Percentiles rank a stretch among this genome's conserved stretches.
These are phyloP conservation scores for Sipha flava DNA, from an alignment of 1,140 invertebrate species.

Conservation along the genomic window DNA sequence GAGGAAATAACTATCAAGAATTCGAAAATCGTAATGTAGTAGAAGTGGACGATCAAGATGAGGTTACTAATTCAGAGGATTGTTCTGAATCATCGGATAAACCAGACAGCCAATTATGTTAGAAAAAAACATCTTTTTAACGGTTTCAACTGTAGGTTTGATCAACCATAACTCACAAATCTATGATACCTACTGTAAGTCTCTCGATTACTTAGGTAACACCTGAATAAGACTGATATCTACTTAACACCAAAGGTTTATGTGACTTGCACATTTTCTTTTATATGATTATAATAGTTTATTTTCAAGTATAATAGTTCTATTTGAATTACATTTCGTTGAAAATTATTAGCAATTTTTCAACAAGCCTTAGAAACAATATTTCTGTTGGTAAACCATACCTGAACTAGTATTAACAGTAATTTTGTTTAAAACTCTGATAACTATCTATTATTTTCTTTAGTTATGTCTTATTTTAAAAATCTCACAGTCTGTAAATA, in stretches of 20 bases:
- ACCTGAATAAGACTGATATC: background rate
- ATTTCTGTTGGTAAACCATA: too few species aligned
- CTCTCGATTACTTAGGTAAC: background rate
- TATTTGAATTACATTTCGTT: too few species aligned
- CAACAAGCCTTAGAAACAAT: too few species aligned
- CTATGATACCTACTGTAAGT: background rate
- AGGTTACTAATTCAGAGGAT: background rate
- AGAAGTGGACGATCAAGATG: background rate
- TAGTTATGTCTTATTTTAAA: too few species aligned
- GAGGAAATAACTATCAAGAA: background rate
- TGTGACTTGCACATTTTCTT: background rate
- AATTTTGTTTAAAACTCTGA: too few species aligned
- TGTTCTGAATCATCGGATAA: background rate
- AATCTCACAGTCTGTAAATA: too few species aligned
- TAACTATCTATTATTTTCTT: too few species aligned
- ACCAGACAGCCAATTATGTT: background rate
- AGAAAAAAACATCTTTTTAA: background rate
- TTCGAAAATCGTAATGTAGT: background rate
- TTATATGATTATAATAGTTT: background rate
- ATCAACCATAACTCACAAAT: background rate
- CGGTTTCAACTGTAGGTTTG: background rate
- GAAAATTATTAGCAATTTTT: too few species aligned
- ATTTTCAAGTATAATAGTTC: too few species aligned
- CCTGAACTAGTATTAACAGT: too few species aligned
- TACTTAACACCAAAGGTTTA: background rate